Conservation (phyloP, 30 jellyfish, hydroid and myxozoan species). For the Aurelia aurita region DNA sequence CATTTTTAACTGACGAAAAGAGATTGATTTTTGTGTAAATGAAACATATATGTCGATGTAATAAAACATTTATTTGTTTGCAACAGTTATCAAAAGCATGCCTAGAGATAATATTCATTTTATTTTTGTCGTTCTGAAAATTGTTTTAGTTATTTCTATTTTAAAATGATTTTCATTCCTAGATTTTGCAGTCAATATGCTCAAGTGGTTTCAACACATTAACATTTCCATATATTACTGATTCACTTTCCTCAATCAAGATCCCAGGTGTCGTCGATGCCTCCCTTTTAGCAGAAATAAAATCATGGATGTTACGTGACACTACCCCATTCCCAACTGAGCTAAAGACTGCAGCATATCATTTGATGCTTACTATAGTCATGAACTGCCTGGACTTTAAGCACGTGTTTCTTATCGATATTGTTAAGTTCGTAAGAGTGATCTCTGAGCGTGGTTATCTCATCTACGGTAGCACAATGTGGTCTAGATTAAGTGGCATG, state of each 20-base stretch:
- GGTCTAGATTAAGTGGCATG: conserved; percentile 3
- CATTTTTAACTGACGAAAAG: no score
- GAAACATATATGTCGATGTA: no score
- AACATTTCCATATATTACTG: conserved; percentile 54
- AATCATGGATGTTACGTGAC: conserved; percentile 42
- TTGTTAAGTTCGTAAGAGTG: conserved; percentile 20
- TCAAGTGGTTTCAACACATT: conserved; percentile 39
- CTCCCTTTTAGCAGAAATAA: conserved; percentile 6
- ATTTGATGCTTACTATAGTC: conserved; percentile 21
- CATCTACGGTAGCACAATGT: conserved; percentile 21
- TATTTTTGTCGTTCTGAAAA: no score
- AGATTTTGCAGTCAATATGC: conserved; percentile 51
- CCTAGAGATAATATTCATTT: no score
- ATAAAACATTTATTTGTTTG: no score
- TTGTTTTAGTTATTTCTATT: no score
- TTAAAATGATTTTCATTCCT: not conserved
- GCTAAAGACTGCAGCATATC: conserved; percentile 45
- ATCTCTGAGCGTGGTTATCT: conserved; percentile 51
- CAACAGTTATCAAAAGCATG: no score
- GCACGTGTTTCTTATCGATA: conserved; percentile 3
- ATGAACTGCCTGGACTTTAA: conserved; percentile 11
- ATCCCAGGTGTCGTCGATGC: conserved; percentile 47
- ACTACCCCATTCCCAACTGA: conserved; percentile 59
- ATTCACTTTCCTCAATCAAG: conserved; percentile 27
- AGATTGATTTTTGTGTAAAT: no score